A percentile compares a stretch with the other conserved stretches of the same genome.
These are phyloP conservation scores for Avahi laniger DNA, from an alignment of 2,797 vertebrate genomes.

Conservation along the genomic window DNA sequence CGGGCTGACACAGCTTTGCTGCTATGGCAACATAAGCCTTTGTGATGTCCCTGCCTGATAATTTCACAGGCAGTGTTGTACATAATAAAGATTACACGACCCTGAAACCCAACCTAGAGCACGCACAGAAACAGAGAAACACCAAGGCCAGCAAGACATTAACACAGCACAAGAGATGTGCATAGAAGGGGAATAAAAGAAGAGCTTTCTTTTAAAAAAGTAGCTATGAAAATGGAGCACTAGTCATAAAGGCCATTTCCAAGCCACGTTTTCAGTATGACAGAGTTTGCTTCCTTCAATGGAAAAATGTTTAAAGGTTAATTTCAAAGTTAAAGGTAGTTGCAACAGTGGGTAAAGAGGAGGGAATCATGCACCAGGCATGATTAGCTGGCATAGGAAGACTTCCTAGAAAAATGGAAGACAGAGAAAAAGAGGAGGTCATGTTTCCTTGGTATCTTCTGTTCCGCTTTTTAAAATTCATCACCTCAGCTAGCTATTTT, in stretches of 20 bases:
- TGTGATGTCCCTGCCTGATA: background rate
- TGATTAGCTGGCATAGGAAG: background rate
- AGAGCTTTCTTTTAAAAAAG: background rate
- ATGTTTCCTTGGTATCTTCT: background rate
- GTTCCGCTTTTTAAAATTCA: background rate
- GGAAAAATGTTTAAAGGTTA: background rate
- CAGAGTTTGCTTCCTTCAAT: background rate
- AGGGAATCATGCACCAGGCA: background rate
- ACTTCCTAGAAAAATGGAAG: background rate
- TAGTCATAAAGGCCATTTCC: background rate
- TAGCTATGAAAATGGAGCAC: background rate
- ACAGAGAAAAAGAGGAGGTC: background rate
- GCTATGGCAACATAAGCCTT: constrained; percentile 7
- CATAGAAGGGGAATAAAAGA: background rate
- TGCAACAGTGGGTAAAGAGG: background rate
- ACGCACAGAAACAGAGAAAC: background rate
- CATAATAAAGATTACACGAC: background rate
- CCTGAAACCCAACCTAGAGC: background rate
- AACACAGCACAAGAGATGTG: background rate
- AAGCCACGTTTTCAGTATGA: background rate
- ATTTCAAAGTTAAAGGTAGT: background rate
- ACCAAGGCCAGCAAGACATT: background rate
- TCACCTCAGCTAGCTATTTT: background rate
- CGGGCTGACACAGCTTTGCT: background rate
- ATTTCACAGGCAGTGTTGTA: background rate